phyloP scores from a whole-genome alignment of 2,797 vertebrate species.

The Sylvilagus floridanus region DNA sequence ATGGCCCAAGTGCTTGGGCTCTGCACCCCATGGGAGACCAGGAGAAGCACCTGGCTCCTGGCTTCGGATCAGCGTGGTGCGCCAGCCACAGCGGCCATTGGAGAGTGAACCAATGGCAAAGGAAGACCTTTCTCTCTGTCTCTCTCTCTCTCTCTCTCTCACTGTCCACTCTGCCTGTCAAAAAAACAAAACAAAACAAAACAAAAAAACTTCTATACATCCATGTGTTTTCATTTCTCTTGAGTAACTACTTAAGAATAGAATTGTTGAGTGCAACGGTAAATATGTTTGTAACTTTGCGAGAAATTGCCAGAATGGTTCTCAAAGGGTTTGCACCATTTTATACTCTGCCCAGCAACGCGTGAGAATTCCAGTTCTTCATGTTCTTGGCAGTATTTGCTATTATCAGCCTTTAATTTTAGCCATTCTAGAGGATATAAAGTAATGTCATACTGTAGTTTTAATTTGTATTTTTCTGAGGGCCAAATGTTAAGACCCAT shows the following conservation, averaged over 20 bases:
- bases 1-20: no score
- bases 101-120: no score
- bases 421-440: neutral
- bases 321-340: neutral
- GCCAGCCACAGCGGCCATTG: no score
- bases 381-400: neutral
- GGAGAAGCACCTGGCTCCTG: no score
- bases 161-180: no score
- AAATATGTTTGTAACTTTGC: neutral
- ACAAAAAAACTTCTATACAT: neutral
- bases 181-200: no score
- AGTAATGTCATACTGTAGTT: neutral
- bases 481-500: neutral
- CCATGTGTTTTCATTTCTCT: conserved; percentile 5
- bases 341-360: neutral
- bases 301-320: conserved; percentile 10
- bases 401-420: neutral
- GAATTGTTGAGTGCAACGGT: neutral
- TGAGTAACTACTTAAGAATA: neutral
- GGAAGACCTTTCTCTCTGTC: no score
- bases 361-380: neutral
- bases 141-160: no score
- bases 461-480: conserved; percentile 43
- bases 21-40: no score
- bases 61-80: no score